phyloP scores from a whole-genome alignment of 35 echinoderm and acorn worm genomes.

The Acanthaster planci region DNA sequence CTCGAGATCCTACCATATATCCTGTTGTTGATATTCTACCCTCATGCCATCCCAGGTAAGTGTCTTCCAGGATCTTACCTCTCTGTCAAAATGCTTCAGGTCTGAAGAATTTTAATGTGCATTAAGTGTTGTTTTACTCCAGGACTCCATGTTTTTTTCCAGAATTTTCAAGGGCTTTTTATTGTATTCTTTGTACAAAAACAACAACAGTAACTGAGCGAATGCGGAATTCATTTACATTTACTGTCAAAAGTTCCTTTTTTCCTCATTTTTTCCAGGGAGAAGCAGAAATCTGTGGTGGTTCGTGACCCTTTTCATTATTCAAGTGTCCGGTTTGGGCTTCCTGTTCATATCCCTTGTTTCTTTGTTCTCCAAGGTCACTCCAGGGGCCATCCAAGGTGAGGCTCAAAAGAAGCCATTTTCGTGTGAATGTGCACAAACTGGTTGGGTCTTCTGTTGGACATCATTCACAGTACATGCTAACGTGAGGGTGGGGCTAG shows the following conservation, averaged over 20 bases:
- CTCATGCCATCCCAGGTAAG: slow-evolving; percentile 50
- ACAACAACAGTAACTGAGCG: no score
- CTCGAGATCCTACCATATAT: slow-evolving; percentile 45
- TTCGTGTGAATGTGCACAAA: no score
- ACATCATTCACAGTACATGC: no score
- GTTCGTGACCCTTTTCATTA: slow-evolving; percentile 32
- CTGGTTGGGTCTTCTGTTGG: no score
- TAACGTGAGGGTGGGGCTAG: no score
- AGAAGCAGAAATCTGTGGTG: slow-evolving; percentile 38
- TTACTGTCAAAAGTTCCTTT: not conserved
- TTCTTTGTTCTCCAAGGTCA: slow-evolving; percentile 76
- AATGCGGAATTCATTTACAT: no score
- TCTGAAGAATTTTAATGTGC: no score
- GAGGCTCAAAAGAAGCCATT: not conserved
- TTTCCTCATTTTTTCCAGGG: not conserved
- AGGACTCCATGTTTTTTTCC: no score
- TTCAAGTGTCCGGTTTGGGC: slow-evolving; percentile 71
- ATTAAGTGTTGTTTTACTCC: no score
- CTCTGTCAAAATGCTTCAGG: no score
- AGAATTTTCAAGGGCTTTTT: no score
- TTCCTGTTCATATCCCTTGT: slow-evolving; percentile 68
- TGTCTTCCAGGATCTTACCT: not conserved
- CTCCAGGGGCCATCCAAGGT: slow-evolving; percentile 76
- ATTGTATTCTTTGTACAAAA: no score
- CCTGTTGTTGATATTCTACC: slow-evolving; percentile 48